These are phyloP conservation scores for Trichechus manatus DNA, from an alignment of 2,113 vertebrate genomes.

Conservation along the genomic window DNA sequence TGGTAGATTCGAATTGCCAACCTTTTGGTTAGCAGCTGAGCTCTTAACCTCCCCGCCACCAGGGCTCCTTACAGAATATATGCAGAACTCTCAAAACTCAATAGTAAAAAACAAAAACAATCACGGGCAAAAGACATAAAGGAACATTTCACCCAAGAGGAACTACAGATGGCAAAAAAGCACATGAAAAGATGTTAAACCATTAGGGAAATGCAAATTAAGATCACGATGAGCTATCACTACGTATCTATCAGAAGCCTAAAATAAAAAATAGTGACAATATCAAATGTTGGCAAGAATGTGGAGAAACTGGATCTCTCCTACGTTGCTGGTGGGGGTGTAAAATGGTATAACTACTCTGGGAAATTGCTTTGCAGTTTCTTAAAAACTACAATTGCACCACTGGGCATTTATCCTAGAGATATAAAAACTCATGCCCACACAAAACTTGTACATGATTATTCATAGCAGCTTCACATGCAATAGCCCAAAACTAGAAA, in stretches of 20 bases:
- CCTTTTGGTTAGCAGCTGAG: too few species aligned
- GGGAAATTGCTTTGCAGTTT: background rate
- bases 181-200: background rate
- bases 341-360: background rate
- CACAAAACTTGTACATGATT: background rate
- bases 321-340: rapidly evolving
- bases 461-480: background rate
- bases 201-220: background rate
- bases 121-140: background rate
- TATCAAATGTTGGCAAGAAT: background rate
- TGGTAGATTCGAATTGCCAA: too few species aligned
- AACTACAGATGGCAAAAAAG: too few species aligned
- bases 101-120: background rate
- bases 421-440: background rate
- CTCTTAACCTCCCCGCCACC: too few species aligned
- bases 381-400: background rate
- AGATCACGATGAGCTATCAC: background rate
- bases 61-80: too few species aligned
- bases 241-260: rapidly evolving
- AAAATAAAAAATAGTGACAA: background rate
- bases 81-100: background rate
- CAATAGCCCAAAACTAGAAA: background rate
- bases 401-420: background rate
- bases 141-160: background rate
- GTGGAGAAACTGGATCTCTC: background rate